phyloP scores from a whole-genome alignment of 2,888 invertebrate species.

The Andrena marginata region DNA sequence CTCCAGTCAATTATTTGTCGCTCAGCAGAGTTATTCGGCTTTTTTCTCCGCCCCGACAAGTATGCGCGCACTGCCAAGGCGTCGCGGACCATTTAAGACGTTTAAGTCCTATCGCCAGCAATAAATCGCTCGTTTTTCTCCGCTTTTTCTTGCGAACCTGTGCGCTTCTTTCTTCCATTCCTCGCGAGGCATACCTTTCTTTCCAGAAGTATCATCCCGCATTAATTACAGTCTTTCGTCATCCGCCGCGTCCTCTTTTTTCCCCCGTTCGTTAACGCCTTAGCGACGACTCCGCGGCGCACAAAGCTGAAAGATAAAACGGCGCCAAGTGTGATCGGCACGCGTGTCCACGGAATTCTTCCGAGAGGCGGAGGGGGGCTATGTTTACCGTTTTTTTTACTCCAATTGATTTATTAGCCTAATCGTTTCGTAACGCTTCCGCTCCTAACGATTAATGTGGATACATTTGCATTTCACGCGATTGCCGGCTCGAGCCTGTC shows the following conservation, averaged over 20 bases:
- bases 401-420: neutral
- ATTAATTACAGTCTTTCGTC: constrained; percentile 31
- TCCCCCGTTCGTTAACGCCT: neutral
- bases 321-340: neutral
- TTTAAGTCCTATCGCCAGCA: neutral
- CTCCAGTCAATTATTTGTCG: too few relatives aligned
- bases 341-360: constrained; percentile 10
- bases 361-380: neutral
- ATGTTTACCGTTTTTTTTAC: neutral
- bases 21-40: too few relatives aligned
- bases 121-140: constrained; percentile 32
- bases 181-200: constrained; percentile 22
- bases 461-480: neutral
- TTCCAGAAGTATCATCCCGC: constrained; percentile 17
- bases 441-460: neutral
- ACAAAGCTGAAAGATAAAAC: neutral
- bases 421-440: neutral
- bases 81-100: neutral
- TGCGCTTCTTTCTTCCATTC: constrained; percentile 18
- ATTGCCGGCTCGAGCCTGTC: neutral
- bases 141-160: neutral
- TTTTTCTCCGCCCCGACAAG: neutral
- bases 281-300: constrained; percentile 11
- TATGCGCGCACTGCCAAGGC: constrained; percentile 5
- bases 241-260: constrained; percentile 5